Evolutionary conservation across 2,113 vertebrate species (phyloP), one percentile per base, ranked within the genome.

Genomic region (Bathybates hornii): DNA sequence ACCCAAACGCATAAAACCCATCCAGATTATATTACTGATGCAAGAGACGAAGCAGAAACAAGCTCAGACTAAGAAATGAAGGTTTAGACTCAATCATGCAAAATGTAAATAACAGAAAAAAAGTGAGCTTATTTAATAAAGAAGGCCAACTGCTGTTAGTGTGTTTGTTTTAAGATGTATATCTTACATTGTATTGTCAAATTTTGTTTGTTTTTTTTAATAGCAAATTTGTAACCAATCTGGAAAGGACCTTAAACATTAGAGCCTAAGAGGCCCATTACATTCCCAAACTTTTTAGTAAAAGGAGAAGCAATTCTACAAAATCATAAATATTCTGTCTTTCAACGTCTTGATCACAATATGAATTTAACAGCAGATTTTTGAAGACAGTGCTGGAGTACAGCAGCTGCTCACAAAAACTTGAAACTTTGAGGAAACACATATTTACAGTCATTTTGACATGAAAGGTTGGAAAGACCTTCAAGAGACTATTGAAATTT

Each of bases 11-110:
- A 19, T 50, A 50, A 21, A 86, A 54, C 82, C 90, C 90, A 93
- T 94, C 91, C 71, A 86, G 81, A 89, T 88, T 61, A 52, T 43
- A 89, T 86, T 87, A 87, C 83, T 76, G 21, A 68, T 81, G 50
- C 88, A 63, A 85, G 17, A 32, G 78, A 73, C 80, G 50, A 84
- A 82, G 90, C 90, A 93, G 79, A 92, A 90, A 87, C 87, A 90
- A 87, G 80, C 50, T 43, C 12, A 9, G 57, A 66, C 68, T 36
- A 10, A 56, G 12, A 91, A 34, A 43, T 76, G 24, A 84, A 21
- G 7, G 8, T 82, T 84, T 68, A 80, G 13, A 80, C 81, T 82
- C 11, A 56, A 78, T 80, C 14, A 56, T 79, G 73, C 34, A 63
- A 89, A 81, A 63, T 56, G n/a, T 41, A 87, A 87, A 59, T 76